phyloP scores from a whole-genome alignment of 2,888 invertebrate species.

The Erpobdella octoculata region DNA sequence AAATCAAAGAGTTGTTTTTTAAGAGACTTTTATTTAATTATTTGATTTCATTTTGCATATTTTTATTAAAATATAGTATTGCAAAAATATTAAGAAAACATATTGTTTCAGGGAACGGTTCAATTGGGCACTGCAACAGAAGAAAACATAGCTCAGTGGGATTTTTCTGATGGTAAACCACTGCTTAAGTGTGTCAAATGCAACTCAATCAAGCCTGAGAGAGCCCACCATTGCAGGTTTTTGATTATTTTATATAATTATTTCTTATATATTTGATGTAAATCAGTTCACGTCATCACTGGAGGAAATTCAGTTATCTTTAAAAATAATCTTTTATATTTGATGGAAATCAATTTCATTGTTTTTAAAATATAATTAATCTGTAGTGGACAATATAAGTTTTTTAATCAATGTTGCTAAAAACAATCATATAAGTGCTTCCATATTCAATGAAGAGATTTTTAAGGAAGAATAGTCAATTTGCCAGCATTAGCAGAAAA shows the following conservation, averaged over 20 bases:
- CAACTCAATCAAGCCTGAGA: constrained; percentile 74
- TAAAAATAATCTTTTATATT: too few species aligned
- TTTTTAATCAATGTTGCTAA: not conserved
- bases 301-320: not conserved
- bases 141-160: constrained; percentile 49
- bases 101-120: constrained; percentile 50
- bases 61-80: not conserved
- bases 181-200: constrained; percentile 64
- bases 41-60: not conserved
- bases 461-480: too few species aligned
- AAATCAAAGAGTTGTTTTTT: not conserved
- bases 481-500: too few species aligned
- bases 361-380: too few species aligned
- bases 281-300: not conserved
- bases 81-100: not conserved
- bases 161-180: constrained; percentile 49
- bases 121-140: constrained; percentile 51
- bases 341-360: too few species aligned
- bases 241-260: not conserved
- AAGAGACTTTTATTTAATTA: not conserved
- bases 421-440: not conserved
- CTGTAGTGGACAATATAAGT: too few species aligned
- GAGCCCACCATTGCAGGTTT: constrained; percentile 72
- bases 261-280: not conserved
- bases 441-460: too few species aligned